Base-by-base conservation (phyloP, 2,888 invertebrate genomes). In the Cryptus viduatorius region DNA sequence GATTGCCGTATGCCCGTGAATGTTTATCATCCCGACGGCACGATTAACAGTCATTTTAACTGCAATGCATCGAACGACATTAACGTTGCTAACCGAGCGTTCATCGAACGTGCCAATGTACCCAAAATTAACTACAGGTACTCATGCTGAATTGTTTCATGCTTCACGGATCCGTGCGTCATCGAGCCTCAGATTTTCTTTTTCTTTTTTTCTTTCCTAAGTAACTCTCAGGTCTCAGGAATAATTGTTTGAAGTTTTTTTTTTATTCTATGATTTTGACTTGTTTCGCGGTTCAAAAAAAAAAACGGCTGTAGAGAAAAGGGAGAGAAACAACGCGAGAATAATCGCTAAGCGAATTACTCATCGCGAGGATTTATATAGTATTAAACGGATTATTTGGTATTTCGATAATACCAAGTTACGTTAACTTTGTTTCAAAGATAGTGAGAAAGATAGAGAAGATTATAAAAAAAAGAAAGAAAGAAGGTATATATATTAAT, bases 31-130 rank as follows among this genome's bases (percentile, higher is more conserved):
- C 24, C 76, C 68, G 67, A 61, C 61, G 85, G 82, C 76, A 81
- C 80, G 46, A 81, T 83, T 68, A 86, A 84, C 80, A 79, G 79
- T 72, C 64, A 86, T 84, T 82, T 31, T 79, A 82, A 79, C 75
- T 72, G 81, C 67, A 78, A 79, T 64, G 10, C 56, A 61, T 67
- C 53, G 31, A 76, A 68, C 71, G 67, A 69, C 76, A 75, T 53
- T 48, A 77, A 79, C 29, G 19, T 53, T n/a, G 31, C 64, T 83
- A 75, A 79, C 78, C 76, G 56, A 44, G 29, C 56, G 56, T 69
- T 78, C 56, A 68, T 48, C 61, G 64, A 81, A 56, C 64, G 42
- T 42, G 78, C 69, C 5, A 67, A 71, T 37, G 44, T 50, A 24
- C 79, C 79, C 73, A 79, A 79, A 65, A 79, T 71, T 42, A 65